These are phyloP conservation scores for Engraulis encrasicolus DNA, from an alignment of 2,113 vertebrate species.

Conservation along the genomic window DNA sequence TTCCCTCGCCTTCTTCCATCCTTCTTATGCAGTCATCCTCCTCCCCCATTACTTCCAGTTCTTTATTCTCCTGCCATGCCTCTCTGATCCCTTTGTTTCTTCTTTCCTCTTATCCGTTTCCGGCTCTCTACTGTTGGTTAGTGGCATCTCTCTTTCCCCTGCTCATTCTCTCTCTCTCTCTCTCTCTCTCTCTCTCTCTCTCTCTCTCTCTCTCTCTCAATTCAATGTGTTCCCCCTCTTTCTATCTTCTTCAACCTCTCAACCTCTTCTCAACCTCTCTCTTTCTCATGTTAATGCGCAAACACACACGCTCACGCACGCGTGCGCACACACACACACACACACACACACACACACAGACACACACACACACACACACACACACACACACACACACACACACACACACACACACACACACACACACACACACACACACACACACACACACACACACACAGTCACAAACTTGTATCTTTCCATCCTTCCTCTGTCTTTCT, in stretches of 20 bases:
- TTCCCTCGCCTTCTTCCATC: not conserved
- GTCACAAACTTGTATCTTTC: too few relatives aligned
- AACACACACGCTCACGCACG: too few relatives aligned
- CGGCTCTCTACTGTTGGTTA: not conserved
- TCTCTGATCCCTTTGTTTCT: conserved; percentile 33
- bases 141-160: not conserved
- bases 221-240: not conserved
- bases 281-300: too few relatives aligned
- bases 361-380: too few relatives aligned
- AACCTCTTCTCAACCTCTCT: not conserved
- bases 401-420: too few relatives aligned
- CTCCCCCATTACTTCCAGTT: conserved; percentile 9
- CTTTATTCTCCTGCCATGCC: conserved; percentile 29
- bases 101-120: conserved; percentile 6
- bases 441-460: too few relatives aligned
- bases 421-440: too few relatives aligned
- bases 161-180: conserved; percentile 5
- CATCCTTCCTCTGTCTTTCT: not conserved
- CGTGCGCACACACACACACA: too few relatives aligned
- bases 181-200: conserved; percentile 4
- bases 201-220: not conserved
- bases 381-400: too few relatives aligned
- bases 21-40: not conserved
- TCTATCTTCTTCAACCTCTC: not conserved
- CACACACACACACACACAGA: too few relatives aligned